Evolutionary conservation across 2,797 vertebrate genomes (phyloP).

Genomic region (Amphiprion clarkii): DNA sequence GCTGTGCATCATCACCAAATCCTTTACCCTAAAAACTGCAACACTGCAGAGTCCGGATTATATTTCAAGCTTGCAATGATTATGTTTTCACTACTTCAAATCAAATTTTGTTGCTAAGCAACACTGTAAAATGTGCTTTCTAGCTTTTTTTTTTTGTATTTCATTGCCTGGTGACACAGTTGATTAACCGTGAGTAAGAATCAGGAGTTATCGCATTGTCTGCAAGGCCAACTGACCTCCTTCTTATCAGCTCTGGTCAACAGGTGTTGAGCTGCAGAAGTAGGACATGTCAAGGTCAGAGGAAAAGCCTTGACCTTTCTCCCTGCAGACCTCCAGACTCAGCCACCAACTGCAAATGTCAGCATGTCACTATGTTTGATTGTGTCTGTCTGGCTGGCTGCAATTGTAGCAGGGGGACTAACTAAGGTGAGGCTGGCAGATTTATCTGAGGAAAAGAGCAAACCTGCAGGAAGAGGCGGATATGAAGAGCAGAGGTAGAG

Average conservation of each 20-base stretch:
- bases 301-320: slow-evolving; percentile 66
- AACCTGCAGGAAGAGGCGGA: slow-evolving; percentile 51
- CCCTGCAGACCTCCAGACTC: slow-evolving; percentile 45
- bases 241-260: slow-evolving; percentile 29
- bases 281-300: slow-evolving; percentile 49
- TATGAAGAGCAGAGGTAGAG: slow-evolving; percentile 2
- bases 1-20: slow-evolving; percentile 28
- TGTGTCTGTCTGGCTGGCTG: slow-evolving; percentile 3
- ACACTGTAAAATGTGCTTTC: neutral
- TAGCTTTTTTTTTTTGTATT: neutral
- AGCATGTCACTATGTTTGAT: slow-evolving; percentile 32
- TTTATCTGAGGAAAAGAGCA: slow-evolving; percentile 71
- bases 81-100: slow-evolving; percentile 29
- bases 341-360: slow-evolving; percentile 43
- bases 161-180: slow-evolving; percentile 39
- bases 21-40: slow-evolving; percentile 20
- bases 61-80: slow-evolving; percentile 17
- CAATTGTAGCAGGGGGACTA: slow-evolving; percentile 53
- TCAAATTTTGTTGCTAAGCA: slow-evolving; percentile 37
- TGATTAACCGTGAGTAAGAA: neutral
- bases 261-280: slow-evolving; percentile 64
- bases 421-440: slow-evolving; percentile 37
- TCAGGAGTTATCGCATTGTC: neutral
- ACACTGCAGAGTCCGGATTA: slow-evolving; percentile 12
- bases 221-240: neutral